Conservation (phyloP, 1,140 invertebrate genomes). For the Calliphora vicina region DNA sequence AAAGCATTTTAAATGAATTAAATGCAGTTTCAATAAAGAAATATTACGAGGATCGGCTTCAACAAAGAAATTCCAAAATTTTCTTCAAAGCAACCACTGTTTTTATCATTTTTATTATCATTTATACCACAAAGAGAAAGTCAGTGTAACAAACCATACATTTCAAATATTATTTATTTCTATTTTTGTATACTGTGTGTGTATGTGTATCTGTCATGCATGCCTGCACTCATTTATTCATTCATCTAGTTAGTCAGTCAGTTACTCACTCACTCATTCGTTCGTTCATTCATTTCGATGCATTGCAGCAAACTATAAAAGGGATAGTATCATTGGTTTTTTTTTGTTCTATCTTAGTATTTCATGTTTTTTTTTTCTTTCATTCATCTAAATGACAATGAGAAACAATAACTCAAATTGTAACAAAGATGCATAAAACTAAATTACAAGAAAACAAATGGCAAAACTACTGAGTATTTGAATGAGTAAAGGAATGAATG, state of each 20-base stretch:
- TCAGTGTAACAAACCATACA: neutral
- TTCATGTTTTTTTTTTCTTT: neutral
- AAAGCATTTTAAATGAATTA: too few relatives aligned
- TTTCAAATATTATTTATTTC: neutral
- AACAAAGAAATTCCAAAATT: too few relatives aligned
- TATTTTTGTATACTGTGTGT: neutral
- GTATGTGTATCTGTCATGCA: neutral
- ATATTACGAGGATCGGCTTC: too few relatives aligned
- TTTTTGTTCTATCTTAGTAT: neutral
- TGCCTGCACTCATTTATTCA: neutral
- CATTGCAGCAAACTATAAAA: neutral
- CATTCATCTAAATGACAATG: neutral
- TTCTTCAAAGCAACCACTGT: too few relatives aligned
- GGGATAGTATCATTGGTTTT: neutral
- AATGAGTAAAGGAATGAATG: neutral
- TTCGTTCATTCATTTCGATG: neutral
- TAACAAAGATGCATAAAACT: constrained; percentile 13
- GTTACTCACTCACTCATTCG: neutral
- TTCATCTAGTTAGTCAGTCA: neutral
- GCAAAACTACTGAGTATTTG: neutral
- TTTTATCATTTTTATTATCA: too few relatives aligned
- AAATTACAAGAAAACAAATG: constrained; percentile 8
- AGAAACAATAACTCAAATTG: constrained; percentile 17
- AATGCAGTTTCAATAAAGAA: too few relatives aligned
- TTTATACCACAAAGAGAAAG: neutral